Base-by-base conservation (phyloP, 2,888 invertebrate genomes). In the Cecidostiba fungosa region DNA sequence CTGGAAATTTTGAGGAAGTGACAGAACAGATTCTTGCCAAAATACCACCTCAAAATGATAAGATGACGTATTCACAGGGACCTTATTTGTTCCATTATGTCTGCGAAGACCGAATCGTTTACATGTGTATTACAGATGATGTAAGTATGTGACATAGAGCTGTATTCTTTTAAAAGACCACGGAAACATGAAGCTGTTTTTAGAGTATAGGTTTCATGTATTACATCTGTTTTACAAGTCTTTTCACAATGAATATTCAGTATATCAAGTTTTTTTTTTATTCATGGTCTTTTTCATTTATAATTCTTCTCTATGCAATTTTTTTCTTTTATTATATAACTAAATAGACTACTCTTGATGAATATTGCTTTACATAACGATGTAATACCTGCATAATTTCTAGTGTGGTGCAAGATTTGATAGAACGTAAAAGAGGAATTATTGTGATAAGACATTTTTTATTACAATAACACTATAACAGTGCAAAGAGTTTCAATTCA, bases 91-190 rank as follows among this genome's bases (percentile, higher is more conserved):
- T 98, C 92, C 98, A 99, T 92, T 99, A 98, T 91, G 96, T 98
- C 88, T 96, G 96, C 89, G 98, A 98, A 93, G 96, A 97, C 92
- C 95, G 96, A 90, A 96, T 99, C 87, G 96, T 98, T 90, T 99
- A 98, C 93, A 96, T 99, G 95, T 99, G 98, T 92, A 98, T 99
- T 87, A 98, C 98, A 76, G 98, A 99, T 94, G 97, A 97, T 94
- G 98, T 97, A 94, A 95, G 96, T 95, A 92, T 78, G 32, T 12
- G 29, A 86, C 76, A 80, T 76, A 77, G 8, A 80, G n/a, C 26
- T n/a, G 76, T 54, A 14, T 47, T 8, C 3, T 47, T 74, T 47
- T 59, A 29, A 66, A 26, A 29, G 66, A 14, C 8, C 29, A 16
- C 5, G 19, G 29, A 16, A 32, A 16, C 14, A 19, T 54, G n/a